Evolutionary conservation across 2,797 vertebrate species (phyloP), one percentile per base, ranked within the genome.

Genomic region (Schizopygopsis malacanthus): DNA sequence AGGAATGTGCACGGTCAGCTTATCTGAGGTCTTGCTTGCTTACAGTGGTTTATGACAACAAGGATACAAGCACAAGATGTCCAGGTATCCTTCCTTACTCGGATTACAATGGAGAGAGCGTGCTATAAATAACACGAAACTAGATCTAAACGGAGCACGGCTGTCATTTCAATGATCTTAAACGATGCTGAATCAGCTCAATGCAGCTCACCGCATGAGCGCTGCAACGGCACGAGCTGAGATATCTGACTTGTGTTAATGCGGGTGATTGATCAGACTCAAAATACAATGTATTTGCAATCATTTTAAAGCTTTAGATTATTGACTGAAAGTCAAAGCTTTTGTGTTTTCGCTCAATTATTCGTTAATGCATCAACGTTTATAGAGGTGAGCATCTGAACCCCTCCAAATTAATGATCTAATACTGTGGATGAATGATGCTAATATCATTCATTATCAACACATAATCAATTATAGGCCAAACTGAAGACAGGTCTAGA

Each of bases 401-500:
- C 56, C 39, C 22, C 12, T 9, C 45, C 1, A 22, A 77, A 77
- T 37, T 1, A 56, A 4, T 22, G 18, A 28, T 77, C 28, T 39
- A 20, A 54, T 4, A 39, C 9, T 3, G n/a, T 25, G 50, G 15
- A 15, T 33, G 73, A 61, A 43, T 73, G n/a, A 72, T 43, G 52
- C 33, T 59, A 45, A 28, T 28, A 43, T 59, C n/a, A 20, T 41
- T 82, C 39, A 15, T 33, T 61, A 72, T 59, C 71, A 72, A 82
- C n/a, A 43, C 50, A 82, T 59, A 56, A 82, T 82, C n/a, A 59
- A 72, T 72, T 45, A 82, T 3, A 72, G 37, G 39, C 69, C 37
- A 39, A 71, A 22, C 50, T 72, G 69, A 72, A 70, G 69, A 82
- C 52, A 82, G 69, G 81, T 82, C 69, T 82, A 82, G 52, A 82